Percentiles rank a stretch among this genome's conserved stretches.
Conservation (phyloP, 2,113 vertebrate genomes). For the Peucedramus taeniatus region DNA sequence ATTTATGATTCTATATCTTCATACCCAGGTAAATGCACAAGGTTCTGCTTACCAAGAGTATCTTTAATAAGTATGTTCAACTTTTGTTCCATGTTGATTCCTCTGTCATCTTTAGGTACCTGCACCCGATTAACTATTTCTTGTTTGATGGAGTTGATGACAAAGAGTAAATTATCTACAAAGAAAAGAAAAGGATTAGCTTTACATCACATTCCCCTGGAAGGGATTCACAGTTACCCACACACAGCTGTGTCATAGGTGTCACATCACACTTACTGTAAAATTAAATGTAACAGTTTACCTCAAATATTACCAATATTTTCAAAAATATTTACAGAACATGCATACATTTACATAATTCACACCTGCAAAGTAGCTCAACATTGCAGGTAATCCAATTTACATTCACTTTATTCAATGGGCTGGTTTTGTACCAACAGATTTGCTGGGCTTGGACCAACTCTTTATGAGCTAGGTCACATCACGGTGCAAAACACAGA, state of each 20-base stretch:
- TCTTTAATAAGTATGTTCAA: constrained; percentile 92
- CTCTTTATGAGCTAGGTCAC: not conserved
- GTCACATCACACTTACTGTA: not conserved
- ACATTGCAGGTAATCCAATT: not conserved
- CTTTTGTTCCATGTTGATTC: constrained; percentile 89
- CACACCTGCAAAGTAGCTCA: not conserved
- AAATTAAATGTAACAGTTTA: not conserved
- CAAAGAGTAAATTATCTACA: constrained; percentile 94
- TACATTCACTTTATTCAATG: not conserved
- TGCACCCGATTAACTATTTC: constrained; percentile 95
- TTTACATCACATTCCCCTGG: not conserved
- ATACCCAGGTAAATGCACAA: not conserved
- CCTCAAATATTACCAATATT: not conserved
- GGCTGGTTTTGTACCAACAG: not conserved
- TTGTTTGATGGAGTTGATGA: constrained; percentile 98
- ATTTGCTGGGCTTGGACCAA: not conserved
- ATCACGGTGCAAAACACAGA: not conserved
- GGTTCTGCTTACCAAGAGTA: constrained; percentile 85
- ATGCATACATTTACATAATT: not conserved
- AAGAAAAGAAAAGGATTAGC: not conserved
- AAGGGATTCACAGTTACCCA: not conserved
- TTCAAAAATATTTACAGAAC: not conserved
- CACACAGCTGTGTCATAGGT: not conserved
- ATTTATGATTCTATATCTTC: not conserved
- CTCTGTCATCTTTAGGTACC: constrained; percentile 82